phyloP scores from a whole-genome alignment of 2,888 invertebrate species.

The Iselma pallidipennis region DNA sequence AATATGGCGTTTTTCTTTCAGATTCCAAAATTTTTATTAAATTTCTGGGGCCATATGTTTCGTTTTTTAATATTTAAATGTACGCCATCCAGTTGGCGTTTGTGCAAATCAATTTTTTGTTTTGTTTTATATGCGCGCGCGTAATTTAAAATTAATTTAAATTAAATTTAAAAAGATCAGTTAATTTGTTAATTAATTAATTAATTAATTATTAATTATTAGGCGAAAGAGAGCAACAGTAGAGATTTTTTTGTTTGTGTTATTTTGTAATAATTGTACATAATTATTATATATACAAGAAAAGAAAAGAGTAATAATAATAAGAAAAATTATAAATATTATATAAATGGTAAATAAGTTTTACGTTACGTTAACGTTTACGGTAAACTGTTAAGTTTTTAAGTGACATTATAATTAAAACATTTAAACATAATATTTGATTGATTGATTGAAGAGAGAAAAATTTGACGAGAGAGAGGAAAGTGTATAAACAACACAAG shows the following conservation, averaged over 20 bases:
- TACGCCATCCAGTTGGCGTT: constrained; percentile 6
- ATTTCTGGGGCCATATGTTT: background rate
- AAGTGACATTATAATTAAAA: constrained; percentile 36
- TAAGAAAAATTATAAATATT: background rate
- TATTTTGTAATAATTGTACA: background rate
- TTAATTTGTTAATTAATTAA: too few relatives aligned
- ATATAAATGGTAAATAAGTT: constrained; percentile 2
- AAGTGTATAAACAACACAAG: background rate
- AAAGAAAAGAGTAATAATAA: too few relatives aligned
- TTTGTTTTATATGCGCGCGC: too few relatives aligned
- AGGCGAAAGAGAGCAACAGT: too few relatives aligned
- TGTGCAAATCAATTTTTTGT: constrained; percentile 16
- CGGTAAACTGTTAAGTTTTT: constrained; percentile 39
- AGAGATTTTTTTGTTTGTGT: background rate
- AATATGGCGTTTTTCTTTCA: too few relatives aligned
- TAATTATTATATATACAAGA: too few relatives aligned
- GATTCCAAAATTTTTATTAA: too few relatives aligned
- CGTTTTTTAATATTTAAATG: background rate
- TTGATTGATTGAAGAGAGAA: background rate
- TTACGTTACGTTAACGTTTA: constrained; percentile 43
- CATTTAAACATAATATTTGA: background rate
- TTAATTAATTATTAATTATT: too few relatives aligned
- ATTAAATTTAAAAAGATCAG: too few relatives aligned
- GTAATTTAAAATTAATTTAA: background rate
- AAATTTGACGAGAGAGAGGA: background rate